These are phyloP conservation scores for Conus betulinus DNA, from an alignment of 1,140 invertebrate genomes.

Conservation along the genomic window DNA sequence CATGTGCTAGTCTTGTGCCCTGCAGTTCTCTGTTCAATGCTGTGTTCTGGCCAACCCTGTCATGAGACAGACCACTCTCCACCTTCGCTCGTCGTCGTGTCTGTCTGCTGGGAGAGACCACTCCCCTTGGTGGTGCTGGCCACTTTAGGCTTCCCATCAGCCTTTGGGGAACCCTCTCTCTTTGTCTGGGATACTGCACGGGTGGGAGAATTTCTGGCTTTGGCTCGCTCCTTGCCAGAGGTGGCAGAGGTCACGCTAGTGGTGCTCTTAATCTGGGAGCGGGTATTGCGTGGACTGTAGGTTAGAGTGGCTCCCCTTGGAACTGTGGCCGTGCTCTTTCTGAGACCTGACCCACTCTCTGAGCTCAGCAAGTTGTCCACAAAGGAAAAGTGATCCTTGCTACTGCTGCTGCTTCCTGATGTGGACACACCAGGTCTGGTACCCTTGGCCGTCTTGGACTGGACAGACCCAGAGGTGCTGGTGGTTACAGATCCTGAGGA, in stretches of 20 bases:
- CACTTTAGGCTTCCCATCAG: background rate
- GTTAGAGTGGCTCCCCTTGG: background rate
- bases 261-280: background rate
- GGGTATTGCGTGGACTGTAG: constrained; percentile 9
- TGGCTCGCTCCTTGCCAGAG: background rate
- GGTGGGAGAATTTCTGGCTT: background rate
- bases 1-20: background rate
- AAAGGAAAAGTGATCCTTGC: constrained; percentile 24
- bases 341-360: background rate
- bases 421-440: background rate
- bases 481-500: no score
- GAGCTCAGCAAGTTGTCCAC: constrained; percentile 1
- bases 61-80: background rate
- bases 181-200: background rate
- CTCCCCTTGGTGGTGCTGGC: background rate
- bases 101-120: background rate
- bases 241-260: background rate
- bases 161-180: background rate
- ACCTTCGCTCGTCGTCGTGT: background rate
- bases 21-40: background rate
- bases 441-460: background rate
- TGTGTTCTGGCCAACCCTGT: background rate
- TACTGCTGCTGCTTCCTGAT: background rate
- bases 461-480: background rate
- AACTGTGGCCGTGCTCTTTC: constrained; percentile 6